Evolutionary conservation across 2,888 invertebrate genomes (phyloP).

Genomic region (Xylota segnis): DNA sequence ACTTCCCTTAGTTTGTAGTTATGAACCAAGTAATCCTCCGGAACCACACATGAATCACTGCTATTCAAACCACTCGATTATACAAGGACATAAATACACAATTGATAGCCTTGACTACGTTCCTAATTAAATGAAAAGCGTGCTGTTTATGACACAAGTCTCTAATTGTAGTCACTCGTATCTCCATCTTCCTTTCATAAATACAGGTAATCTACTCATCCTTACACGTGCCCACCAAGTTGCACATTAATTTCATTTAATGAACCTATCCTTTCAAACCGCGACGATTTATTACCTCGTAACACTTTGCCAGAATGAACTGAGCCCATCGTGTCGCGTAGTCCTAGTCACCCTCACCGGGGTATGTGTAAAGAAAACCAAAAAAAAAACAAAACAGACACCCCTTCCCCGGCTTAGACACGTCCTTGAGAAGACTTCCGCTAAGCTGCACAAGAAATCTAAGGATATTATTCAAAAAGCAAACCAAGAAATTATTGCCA

Average conservation of each 20-base stretch:
- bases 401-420: background rate
- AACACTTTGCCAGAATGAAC: constrained; percentile 47
- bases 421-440: constrained; percentile 50
- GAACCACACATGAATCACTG: too few relatives aligned
- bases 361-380: too few relatives aligned
- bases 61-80: background rate
- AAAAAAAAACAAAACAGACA: constrained; percentile 1
- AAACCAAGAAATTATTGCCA: constrained; percentile 55
- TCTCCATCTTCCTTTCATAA: constrained; percentile 8
- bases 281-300: constrained; percentile 56
- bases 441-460: constrained; percentile 53
- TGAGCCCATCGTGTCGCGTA: background rate
- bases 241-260: constrained; percentile 58
- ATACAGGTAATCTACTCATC: constrained; percentile 49
- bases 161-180: background rate
- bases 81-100: background rate
- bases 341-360: background rate
- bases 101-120: background rate
- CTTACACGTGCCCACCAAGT: constrained; percentile 48
- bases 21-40: too few relatives aligned
- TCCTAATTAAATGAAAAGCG: background rate
- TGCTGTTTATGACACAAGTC: background rate
- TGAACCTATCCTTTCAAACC: constrained; percentile 53
- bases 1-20: too few relatives aligned
- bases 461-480: constrained; percentile 59